Percentiles rank a stretch among this genome's conserved stretches.
phyloP scores from a whole-genome alignment of 2,113 vertebrate genomes.

The Misgurnus mizolepis region DNA sequence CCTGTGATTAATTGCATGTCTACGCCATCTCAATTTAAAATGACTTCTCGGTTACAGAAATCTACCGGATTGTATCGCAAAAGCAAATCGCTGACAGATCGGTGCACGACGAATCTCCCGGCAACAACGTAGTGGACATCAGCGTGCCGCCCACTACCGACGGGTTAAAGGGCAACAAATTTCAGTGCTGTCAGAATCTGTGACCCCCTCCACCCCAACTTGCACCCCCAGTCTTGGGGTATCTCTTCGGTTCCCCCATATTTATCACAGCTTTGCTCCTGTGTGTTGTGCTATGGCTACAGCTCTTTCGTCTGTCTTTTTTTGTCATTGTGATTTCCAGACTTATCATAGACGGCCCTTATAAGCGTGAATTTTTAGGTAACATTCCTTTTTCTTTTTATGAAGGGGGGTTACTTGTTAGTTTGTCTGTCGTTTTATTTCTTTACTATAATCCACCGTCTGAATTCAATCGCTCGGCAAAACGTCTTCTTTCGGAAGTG shows the following conservation, averaged over 20 bases:
- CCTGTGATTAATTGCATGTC: background rate
- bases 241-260: slow-evolving; percentile 49
- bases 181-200: slow-evolving; percentile 96
- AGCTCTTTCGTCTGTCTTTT: slow-evolving; percentile 57
- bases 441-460: slow-evolving; percentile 40
- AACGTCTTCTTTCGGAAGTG: slow-evolving; percentile 54
- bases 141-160: slow-evolving; percentile 94
- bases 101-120: slow-evolving; percentile 90
- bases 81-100: slow-evolving; percentile 95
- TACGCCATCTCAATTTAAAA: background rate
- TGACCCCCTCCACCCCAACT: slow-evolving; percentile 72
- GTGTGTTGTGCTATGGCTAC: slow-evolving; percentile 64
- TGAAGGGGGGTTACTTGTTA: slow-evolving; percentile 30
- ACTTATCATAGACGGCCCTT: slow-evolving; percentile 56
- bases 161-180: slow-evolving; percentile 90
- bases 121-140: slow-evolving; percentile 98
- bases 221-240: slow-evolving; percentile 46
- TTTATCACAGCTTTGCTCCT: slow-evolving; percentile 69
- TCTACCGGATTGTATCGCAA: slow-evolving; percentile 96
- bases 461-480: slow-evolving; percentile 40
- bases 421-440: slow-evolving; percentile 34
- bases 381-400: slow-evolving; percentile 67
- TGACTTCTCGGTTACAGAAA: slow-evolving; percentile 76
- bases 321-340: slow-evolving; percentile 65
- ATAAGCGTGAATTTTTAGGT: slow-evolving; percentile 68